Percentiles rank a stretch among this genome's conserved stretches.
Conservation (phyloP, 2,113 vertebrate genomes). For the Colossoma macropomum region DNA sequence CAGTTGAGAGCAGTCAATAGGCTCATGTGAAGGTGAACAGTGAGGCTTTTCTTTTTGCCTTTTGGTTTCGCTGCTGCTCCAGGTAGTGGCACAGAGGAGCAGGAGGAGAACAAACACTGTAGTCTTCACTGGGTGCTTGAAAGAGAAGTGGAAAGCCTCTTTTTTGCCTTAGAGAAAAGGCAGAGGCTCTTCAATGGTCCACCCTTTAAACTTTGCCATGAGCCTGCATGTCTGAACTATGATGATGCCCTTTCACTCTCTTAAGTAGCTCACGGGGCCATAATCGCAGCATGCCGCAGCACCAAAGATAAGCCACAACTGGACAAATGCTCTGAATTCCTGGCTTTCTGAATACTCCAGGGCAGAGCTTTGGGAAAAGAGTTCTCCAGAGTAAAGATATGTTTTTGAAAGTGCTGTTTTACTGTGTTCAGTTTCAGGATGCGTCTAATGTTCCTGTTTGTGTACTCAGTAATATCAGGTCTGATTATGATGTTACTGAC, state of each 20-base stretch:
- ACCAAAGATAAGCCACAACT: conserved; percentile 61
- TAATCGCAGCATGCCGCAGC: conserved; percentile 21
- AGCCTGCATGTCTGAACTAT: conserved; percentile 30
- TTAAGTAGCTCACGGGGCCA: conserved; percentile 43
- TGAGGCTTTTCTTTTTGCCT: conserved; percentile 41
- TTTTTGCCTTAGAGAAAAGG: background rate
- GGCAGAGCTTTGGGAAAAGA: too few relatives aligned
- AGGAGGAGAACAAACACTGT: conserved; percentile 44
- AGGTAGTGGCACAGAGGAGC: conserved; percentile 22
- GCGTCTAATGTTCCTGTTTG: too few relatives aligned
- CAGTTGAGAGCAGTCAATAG: conserved; percentile 41
- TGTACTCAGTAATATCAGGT: too few relatives aligned
- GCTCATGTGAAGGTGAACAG: conserved; percentile 33
- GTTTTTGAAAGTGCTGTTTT: too few relatives aligned
- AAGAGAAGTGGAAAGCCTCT: conserved; percentile 40
- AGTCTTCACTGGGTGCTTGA: conserved; percentile 52
- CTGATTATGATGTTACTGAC: too few relatives aligned
- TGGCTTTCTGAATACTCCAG: conserved; percentile 25
- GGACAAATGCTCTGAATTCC: conserved; percentile 69
- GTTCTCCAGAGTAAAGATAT: too few relatives aligned
- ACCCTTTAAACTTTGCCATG: background rate
- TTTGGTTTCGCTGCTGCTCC: conserved; percentile 17
- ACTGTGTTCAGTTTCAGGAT: too few relatives aligned
- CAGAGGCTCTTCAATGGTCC: background rate
- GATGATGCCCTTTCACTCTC: background rate